Base-by-base conservation (phyloP, 2,113 vertebrate genomes). In the Pachycephala philippinensis region DNA sequence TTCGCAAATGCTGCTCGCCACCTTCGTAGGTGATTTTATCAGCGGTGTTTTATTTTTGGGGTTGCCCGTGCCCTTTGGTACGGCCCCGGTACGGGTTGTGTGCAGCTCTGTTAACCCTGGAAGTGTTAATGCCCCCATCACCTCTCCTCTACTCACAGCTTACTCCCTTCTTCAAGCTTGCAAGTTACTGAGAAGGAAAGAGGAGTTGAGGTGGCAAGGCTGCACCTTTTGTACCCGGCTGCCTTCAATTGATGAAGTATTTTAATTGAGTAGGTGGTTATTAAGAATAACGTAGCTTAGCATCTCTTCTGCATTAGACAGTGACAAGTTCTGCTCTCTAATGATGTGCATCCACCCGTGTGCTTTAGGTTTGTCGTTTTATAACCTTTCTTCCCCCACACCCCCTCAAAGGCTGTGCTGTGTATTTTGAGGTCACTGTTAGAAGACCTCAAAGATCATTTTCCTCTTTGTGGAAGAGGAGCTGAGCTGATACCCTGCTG, bases 1-100 rank as follows among this genome's bases (percentile, higher is more conserved):
- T 4, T 4, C 2, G 7, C 3, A 0, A 0, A 19, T 6, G 76
- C 57, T 6, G 37, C 59, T 54, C 2, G 10, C 6, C 3, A 0
- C 5, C 5, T 12, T 31, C 2, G 0, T 0, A 10, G 31, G 28
- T 19, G 15, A 3, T 1, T 9, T 7, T 60, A 27, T 16, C 19
- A 0, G 28, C 3, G 49, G 5, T 40, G 3, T 27, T 35, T 81
- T 8, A 1, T 64, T 47, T 13, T 56, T 12, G 23, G 52, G n/a
- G 7, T 6, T 7, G 16, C 11, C 16, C 0, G 6, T 60, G 59
- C 27, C 30, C 28, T 40, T 35, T 35, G 66, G 27, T 15, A 8
- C 35, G 3, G 61, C n/a, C 1, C 4, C 1, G 11, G 35, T 21
- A 1, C 5, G 28, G 37, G n/a, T 5, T 30, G 47, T 3, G 2